Evolutionary conservation across 2,797 vertebrate species (phyloP).

Genomic region (Alectoris magna): DNA sequence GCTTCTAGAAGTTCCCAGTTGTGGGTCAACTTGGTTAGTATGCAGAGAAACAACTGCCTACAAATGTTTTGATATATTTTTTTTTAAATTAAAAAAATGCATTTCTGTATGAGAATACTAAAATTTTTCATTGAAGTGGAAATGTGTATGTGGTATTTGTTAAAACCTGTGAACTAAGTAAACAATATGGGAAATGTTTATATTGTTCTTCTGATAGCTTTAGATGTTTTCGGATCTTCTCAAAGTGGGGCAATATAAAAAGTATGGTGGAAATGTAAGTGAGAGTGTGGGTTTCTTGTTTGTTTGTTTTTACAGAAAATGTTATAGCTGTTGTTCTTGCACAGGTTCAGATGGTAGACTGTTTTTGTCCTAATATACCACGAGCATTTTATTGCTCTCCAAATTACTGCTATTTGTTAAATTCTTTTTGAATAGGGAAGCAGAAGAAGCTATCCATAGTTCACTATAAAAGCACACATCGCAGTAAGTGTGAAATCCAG

Average conservation of each 20-base stretch:
- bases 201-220: background rate
- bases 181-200: rapidly evolving
- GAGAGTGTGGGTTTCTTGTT: no score
- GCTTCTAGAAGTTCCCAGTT: background rate
- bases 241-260: background rate
- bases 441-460: background rate
- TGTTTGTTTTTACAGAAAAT: background rate
- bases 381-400: background rate
- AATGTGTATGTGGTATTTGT: background rate
- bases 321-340: background rate
- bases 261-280: background rate
- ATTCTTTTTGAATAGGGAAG: background rate
- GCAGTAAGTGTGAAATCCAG: background rate
- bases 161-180: background rate
- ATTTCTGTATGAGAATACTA: background rate
- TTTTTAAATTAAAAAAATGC: background rate
- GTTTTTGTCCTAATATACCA: background rate
- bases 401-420: background rate
- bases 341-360: background rate
- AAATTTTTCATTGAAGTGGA: background rate
- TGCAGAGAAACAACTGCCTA: background rate
- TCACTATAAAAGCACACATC: background rate
- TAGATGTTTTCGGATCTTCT: background rate
- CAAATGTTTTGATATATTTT: background rate
- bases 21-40: background rate